Evolutionary conservation across 2,888 invertebrate genomes (phyloP).

Genomic region (Mesoligia furuncula): DNA sequence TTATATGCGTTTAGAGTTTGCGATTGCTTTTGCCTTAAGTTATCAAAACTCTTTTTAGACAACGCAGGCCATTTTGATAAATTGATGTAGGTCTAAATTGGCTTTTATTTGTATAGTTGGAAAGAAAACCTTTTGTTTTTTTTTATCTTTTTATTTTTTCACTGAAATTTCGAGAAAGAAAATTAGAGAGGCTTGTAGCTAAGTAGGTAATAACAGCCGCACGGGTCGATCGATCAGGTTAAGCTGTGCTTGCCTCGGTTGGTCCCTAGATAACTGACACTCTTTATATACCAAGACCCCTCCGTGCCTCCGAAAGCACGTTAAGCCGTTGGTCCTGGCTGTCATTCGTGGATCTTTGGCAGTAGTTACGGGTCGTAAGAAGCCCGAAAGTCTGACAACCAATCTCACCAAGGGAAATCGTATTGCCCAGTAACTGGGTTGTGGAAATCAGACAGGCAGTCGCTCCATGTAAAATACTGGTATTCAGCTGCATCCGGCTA

Average conservation of each 20-base stretch:
- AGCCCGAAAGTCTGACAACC: too few relatives aligned
- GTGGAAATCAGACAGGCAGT: neutral
- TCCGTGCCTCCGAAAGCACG: neutral
- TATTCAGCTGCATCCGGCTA: neutral
- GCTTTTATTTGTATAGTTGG: neutral
- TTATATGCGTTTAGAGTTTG: neutral
- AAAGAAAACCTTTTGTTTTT: neutral
- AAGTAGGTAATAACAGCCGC: neutral
- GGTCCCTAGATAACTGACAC: neutral
- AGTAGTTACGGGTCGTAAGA: too few relatives aligned
- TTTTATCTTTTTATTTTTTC: too few relatives aligned
- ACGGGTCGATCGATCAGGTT: neutral
- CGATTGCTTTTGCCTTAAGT: constrained; percentile 5
- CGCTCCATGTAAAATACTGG: neutral
- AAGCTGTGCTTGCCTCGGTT: neutral
- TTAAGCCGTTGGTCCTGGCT: neutral
- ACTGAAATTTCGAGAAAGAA: neutral
- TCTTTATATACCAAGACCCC: neutral
- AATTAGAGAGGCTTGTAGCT: neutral
- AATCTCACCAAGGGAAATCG: too few relatives aligned
- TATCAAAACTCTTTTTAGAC: neutral
- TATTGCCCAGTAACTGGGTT: too few relatives aligned
- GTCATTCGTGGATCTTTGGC: too few relatives aligned
- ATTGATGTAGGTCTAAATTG: neutral
- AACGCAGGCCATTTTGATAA: neutral